Conservation (phyloP, 2,888 invertebrate species). For the Sarcophaga rosellei region DNA sequence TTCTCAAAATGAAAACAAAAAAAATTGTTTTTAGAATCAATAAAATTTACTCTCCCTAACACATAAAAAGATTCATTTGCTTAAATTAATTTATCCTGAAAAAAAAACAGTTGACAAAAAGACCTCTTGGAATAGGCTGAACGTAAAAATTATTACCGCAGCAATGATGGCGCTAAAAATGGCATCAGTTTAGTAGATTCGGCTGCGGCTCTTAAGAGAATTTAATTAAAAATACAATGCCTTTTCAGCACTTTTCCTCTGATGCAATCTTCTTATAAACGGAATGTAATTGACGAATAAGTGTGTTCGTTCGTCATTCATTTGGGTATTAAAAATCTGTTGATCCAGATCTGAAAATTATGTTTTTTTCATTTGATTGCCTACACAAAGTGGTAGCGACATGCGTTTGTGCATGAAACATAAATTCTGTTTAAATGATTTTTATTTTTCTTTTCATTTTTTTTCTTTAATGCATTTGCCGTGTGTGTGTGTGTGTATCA, state of each 20-base stretch:
- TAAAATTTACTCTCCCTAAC: too few relatives aligned
- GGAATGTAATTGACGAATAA: neutral
- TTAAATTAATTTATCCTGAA: neutral
- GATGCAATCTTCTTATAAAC: too few relatives aligned
- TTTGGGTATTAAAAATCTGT: neutral
- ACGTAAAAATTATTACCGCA: neutral
- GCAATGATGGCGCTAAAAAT: slow-evolving; percentile 29
- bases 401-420: too few relatives aligned
- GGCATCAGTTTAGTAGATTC: slow-evolving; percentile 25
- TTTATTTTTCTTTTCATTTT: too few relatives aligned
- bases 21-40: too few relatives aligned
- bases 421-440: too few relatives aligned
- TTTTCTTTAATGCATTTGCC: neutral
- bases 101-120: neutral
- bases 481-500: neutral
- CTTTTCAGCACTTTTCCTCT: too few relatives aligned
- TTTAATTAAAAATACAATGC: slow-evolving; percentile 34
- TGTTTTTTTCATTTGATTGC: neutral
- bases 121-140: too few relatives aligned
- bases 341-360: neutral
- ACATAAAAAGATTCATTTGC: too few relatives aligned
- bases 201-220: slow-evolving; percentile 11
- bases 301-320: neutral
- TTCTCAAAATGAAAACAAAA: too few relatives aligned
- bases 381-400: neutral